phyloP scores from a whole-genome alignment of 2,888 invertebrate genomes.

The Scelioninae gen. 1 region DNA sequence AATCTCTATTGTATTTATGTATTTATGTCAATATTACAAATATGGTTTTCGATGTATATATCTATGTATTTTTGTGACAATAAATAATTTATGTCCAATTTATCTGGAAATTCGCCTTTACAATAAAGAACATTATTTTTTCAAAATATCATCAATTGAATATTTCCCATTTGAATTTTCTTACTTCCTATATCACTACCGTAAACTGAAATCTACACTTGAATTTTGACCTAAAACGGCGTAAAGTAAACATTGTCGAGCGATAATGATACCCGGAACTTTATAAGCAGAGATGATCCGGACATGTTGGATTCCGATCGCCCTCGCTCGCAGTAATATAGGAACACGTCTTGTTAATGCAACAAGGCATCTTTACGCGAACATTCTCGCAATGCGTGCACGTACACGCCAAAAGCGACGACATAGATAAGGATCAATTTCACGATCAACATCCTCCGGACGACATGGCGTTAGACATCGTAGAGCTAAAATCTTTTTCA shows the following conservation, averaged over 20 bases:
- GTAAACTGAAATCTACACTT: too few relatives aligned
- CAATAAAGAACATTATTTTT: too few relatives aligned
- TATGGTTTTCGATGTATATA: too few relatives aligned
- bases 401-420: slow-evolving; percentile 39
- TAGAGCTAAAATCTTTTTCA: slow-evolving; percentile 6
- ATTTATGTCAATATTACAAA: too few relatives aligned
- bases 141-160: too few relatives aligned
- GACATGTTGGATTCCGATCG: slow-evolving; percentile 18
- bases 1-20: too few relatives aligned
- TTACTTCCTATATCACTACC: too few relatives aligned
- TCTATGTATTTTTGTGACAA: too few relatives aligned
- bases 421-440: slow-evolving; percentile 45
- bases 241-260: slow-evolving; percentile 23
- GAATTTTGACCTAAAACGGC: background rate
- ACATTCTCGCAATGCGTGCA: slow-evolving; percentile 33
- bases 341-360: slow-evolving; percentile 46
- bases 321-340: slow-evolving; percentile 28
- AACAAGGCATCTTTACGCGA: slow-evolving; percentile 42
- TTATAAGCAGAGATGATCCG: slow-evolving; percentile 43
- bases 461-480: slow-evolving; percentile 7
- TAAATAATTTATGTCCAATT: too few relatives aligned
- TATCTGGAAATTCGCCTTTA: too few relatives aligned
- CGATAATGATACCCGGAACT: slow-evolving; percentile 36
- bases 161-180: too few relatives aligned
- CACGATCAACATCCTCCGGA: slow-evolving; percentile 28